Conservation (phyloP, 2,797 vertebrate species). For the Artibeus jamaicensis region DNA sequence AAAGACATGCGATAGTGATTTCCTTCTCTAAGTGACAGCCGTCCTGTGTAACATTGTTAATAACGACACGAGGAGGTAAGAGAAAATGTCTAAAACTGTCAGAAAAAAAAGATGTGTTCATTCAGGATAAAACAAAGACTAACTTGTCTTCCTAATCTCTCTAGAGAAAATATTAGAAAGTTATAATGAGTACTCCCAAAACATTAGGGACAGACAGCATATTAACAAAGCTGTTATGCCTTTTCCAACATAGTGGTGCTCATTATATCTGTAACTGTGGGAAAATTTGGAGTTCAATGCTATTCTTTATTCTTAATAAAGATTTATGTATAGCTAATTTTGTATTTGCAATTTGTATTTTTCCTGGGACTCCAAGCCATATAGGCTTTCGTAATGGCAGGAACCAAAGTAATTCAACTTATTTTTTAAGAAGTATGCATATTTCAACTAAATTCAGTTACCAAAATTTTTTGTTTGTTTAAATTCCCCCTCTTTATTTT, state of each 20-base stretch:
- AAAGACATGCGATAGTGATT: not conserved
- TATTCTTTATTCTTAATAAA: not conserved
- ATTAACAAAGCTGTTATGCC: not conserved
- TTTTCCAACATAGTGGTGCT: not conserved
- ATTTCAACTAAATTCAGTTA: not conserved
- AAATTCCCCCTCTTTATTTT: not conserved
- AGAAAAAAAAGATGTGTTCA: not conserved
- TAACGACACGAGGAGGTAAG: not conserved
- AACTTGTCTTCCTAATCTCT: not conserved
- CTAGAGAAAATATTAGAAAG: not conserved
- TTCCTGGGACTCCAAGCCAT: not conserved
- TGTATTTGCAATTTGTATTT: not conserved
- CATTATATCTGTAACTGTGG: not conserved
- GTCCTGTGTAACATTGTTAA: not conserved
- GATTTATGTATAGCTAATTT: not conserved
- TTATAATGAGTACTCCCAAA: not conserved
- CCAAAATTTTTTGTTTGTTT: not conserved
- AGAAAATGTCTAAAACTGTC: not conserved
- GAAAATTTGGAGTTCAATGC: not conserved
- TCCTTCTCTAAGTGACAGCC: not conserved
- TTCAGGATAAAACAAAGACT: not conserved
- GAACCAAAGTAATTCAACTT: constrained; percentile 17
- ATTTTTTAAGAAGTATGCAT: not conserved
- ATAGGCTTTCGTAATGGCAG: not conserved
- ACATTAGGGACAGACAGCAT: not conserved